Conservation (phyloP, 2,797 vertebrate genomes). For the Ibycter americanus region DNA sequence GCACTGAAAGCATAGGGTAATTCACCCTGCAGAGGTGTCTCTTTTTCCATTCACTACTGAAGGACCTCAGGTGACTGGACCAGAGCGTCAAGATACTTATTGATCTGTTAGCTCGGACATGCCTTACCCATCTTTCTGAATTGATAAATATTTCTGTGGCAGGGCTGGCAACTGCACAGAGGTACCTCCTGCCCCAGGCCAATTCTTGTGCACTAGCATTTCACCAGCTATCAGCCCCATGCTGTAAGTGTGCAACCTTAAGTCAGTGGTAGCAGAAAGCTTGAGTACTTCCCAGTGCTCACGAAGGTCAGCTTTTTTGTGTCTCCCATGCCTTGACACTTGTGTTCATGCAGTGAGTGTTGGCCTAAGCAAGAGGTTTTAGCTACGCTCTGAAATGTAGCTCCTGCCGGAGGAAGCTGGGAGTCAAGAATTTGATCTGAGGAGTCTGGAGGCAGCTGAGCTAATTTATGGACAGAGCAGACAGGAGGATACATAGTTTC, state of each 20-base stretch:
- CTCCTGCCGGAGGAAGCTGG: background rate
- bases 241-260: background rate
- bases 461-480: conserved; percentile 15
- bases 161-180: background rate
- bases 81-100: accelerated
- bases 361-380: background rate
- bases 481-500: background rate
- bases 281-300: background rate
- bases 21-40: background rate
- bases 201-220: background rate
- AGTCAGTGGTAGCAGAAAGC: background rate
- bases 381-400: background rate
- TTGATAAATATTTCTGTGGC: background rate
- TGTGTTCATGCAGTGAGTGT: background rate
- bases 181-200: background rate
- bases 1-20: background rate
- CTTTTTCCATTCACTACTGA: background rate
- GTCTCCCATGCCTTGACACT: background rate
- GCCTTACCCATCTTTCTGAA: background rate
- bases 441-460: background rate
- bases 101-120: accelerated
- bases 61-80: background rate
- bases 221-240: background rate
- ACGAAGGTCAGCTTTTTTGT: background rate
- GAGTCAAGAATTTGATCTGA: background rate